Conservation (phyloP, 2,113 vertebrate genomes). For the Pimephales promelas region DNA sequence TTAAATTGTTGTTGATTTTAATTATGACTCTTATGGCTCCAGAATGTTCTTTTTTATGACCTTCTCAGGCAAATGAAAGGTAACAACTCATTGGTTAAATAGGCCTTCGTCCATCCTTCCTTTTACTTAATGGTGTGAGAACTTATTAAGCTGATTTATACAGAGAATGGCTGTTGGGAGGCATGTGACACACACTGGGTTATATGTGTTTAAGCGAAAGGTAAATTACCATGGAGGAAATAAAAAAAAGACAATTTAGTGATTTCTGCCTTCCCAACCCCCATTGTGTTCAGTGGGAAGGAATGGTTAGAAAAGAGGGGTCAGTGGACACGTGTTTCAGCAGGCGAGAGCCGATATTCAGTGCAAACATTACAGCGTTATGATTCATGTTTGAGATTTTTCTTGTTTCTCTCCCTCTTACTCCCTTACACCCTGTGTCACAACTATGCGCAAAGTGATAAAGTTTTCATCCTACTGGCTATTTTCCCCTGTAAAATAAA, state of each 20-base stretch:
- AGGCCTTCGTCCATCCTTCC: conserved; percentile 86
- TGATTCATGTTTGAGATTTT: conserved; percentile 2
- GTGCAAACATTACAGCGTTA: background rate
- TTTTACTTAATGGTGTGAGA: conserved; percentile 90
- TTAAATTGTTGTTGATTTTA: conserved; percentile 88
- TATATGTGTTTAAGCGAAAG: conserved; percentile 86
- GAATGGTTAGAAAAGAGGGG: background rate
- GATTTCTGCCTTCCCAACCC: conserved; percentile 68
- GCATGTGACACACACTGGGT: conserved; percentile 81
- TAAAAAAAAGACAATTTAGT: conserved; percentile 77
- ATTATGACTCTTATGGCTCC: conserved; percentile 84
- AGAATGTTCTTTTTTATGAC: conserved; percentile 89
- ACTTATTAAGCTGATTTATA: conserved; percentile 91
- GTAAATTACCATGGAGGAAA: conserved; percentile 86
- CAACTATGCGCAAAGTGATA: background rate
- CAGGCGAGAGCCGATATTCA: conserved; percentile 10
- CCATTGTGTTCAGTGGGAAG: conserved; percentile 16
- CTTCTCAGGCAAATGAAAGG: conserved; percentile 84
- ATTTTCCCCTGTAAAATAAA: background rate
- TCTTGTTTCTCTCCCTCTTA: background rate
- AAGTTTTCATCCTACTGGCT: background rate
- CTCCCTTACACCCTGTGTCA: background rate
- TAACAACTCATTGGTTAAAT: conserved; percentile 90
- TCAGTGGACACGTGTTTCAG: conserved; percentile 9
- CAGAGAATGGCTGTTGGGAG: conserved; percentile 83